phyloP scores from a whole-genome alignment of 2,888 invertebrate species.

The Rhogogaster chlorosoma region DNA sequence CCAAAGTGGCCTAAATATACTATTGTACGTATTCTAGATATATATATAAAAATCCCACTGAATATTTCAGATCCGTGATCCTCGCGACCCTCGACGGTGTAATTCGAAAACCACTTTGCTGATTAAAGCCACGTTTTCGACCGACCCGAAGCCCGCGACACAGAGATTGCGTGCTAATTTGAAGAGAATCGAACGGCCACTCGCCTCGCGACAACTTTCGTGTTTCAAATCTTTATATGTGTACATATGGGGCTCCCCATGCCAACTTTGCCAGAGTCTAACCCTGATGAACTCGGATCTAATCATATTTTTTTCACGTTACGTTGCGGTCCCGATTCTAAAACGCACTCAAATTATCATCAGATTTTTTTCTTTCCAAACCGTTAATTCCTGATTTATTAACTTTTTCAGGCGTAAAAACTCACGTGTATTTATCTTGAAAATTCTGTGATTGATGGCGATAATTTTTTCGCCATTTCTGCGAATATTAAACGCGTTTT shows the following conservation, averaged over 20 bases:
- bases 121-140: constrained; percentile 22
- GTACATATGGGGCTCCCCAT: neutral
- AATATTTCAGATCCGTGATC: constrained; percentile 26
- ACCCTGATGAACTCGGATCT: neutral
- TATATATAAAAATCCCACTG: neutral
- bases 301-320: neutral
- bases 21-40: neutral
- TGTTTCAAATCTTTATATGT: neutral
- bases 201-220: neutral
- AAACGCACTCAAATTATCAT: neutral
- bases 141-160: neutral
- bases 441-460: neutral
- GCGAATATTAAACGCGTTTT: neutral
- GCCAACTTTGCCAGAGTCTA: neutral
- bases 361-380: neutral
- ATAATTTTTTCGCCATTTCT: neutral
- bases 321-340: neutral
- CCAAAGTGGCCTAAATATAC: neutral
- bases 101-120: constrained; percentile 40
- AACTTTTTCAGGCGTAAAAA: neutral
- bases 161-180: constrained; percentile 41
- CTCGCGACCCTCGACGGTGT: constrained; percentile 33
- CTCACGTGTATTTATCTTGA: neutral
- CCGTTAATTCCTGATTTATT: neutral
- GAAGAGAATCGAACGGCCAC: constrained; percentile 8